Evolutionary conservation across 1,140 invertebrate species (phyloP), one percentile per base, ranked within the genome.

Genomic region (Amyelois transitella): DNA sequence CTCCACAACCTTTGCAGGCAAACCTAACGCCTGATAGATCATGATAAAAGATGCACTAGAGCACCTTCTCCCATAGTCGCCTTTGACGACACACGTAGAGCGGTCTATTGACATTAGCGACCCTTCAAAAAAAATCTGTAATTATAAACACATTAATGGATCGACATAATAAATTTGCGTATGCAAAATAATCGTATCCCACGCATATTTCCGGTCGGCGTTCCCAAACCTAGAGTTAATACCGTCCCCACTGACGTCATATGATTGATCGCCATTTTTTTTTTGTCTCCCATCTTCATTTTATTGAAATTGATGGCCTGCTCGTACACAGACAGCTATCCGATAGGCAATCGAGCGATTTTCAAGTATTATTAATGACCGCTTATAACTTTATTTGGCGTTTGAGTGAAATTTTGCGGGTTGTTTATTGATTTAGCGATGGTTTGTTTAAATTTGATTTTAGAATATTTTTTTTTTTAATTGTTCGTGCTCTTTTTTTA

Each of bases 241-340:
- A 76, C 53, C 53, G 59, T 24, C 28, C 65, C 68, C n/a, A n/a
- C 73, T 77, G 75, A 77, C 78, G 58, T 45, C 65, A 45, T 22
- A 59, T 84, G 81, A 84, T 81, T 78, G 81, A 84, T 84, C 66
- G 65, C 66, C 4, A 7, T 51, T 57, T 63, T 76, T 77, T 81
- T 79, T 77, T 73, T 77, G 72, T 77, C 66, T 64, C 72, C 66
- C 69, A 68, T 77, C 74, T 71, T 75, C 74, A 72, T 81, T 84
- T 80, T 78, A 84, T 84, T 84, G 81, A 81, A 80, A 84, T 83
- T 83, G 77, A 84, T 84, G 73, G 72, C 66, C 72, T 72, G 75
- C 66, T 73, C 66, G 51, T 21, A 22, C n/a, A 48, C 20, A 17
- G 45, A 58, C 53, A 60, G 53, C 45, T 58, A 58, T 54, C 70